These are phyloP conservation scores for Argyrosomus regius DNA, from an alignment of 2,797 vertebrate species.

Conservation along the genomic window DNA sequence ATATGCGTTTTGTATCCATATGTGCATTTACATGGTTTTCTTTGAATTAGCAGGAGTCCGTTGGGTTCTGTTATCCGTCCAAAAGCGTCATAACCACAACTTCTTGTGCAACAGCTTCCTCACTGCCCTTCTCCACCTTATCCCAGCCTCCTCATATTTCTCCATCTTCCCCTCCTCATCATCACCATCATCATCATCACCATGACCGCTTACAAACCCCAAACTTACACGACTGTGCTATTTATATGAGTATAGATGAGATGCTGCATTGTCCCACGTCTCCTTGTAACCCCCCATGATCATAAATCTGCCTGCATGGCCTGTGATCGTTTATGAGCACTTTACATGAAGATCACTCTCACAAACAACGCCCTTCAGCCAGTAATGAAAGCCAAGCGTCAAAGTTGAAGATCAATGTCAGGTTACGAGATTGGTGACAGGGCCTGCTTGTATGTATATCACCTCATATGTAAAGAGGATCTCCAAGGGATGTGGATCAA, in stretches of 20 bases:
- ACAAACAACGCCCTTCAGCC: conserved; percentile 82
- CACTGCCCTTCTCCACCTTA: conserved; percentile 14
- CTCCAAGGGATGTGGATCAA: conserved; percentile 14
- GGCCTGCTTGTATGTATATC: conserved; percentile 50
- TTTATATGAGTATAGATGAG: conserved; percentile 61
- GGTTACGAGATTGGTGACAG: conserved; percentile 53
- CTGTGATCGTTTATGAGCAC: conserved; percentile 78
- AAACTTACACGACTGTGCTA: conserved; percentile 45
- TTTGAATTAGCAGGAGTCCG: conserved; percentile 43
- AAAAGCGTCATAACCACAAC: conserved; percentile 33
- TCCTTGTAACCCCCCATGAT: conserved; percentile 70
- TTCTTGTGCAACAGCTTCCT: conserved; percentile 19
- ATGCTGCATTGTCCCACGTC: conserved; percentile 69
- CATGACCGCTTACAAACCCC: conserved; percentile 50
- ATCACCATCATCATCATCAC: conserved; percentile 26
- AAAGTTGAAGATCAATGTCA: conserved; percentile 77
- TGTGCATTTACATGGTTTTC: conserved; percentile 57
- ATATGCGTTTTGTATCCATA: conserved; percentile 65
- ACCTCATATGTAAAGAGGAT: conserved; percentile 40
- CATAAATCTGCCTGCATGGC: conserved; percentile 78
- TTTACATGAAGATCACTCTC: conserved; percentile 81
- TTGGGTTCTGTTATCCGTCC: conserved; percentile 27
- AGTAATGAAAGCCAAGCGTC: conserved; percentile 75
- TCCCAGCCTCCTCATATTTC: conserved; percentile 23
- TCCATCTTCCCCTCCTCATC: conserved; percentile 37